These are phyloP conservation scores for Lochmaea crataegi DNA, from an alignment of 2,888 invertebrate genomes.

Conservation along the genomic window DNA sequence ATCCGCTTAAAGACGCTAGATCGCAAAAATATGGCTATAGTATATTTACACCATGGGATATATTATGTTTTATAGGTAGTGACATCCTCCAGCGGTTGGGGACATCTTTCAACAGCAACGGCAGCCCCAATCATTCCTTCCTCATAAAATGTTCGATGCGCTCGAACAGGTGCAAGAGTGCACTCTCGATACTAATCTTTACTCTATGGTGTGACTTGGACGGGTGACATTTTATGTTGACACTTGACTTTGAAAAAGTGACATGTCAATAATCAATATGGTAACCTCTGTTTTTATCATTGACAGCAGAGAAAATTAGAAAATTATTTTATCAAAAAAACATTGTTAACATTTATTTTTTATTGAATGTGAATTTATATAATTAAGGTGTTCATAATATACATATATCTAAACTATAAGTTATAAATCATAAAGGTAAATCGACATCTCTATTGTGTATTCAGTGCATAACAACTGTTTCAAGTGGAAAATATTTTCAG, in stretches of 20 bases:
- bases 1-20: too few relatives aligned
- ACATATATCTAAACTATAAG: not conserved
- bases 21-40: too few relatives aligned
- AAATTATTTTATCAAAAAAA: conserved; percentile 7
- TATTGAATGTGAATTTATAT: conserved; percentile 14
- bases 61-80: too few relatives aligned
- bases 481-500: conserved; percentile 38
- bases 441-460: not conserved
- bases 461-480: not conserved
- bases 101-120: too few relatives aligned
- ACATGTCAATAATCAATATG: conserved; percentile 38
- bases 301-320: conserved; percentile 22
- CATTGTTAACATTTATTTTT: conserved; percentile 13
- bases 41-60: too few relatives aligned
- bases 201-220: too few relatives aligned
- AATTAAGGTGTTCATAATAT: conserved; percentile 5
- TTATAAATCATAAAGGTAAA: conserved; percentile 8
- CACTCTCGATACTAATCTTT: too few relatives aligned
- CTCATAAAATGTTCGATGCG: too few relatives aligned
- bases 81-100: too few relatives aligned
- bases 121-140: too few relatives aligned
- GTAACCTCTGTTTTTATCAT: conserved; percentile 34
- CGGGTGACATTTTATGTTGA: too few relatives aligned
- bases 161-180: too few relatives aligned
- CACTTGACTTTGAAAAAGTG: conserved; percentile 11